Evolutionary conservation across 2,797 vertebrate species (phyloP).

Genomic region (Mus minutoides): DNA sequence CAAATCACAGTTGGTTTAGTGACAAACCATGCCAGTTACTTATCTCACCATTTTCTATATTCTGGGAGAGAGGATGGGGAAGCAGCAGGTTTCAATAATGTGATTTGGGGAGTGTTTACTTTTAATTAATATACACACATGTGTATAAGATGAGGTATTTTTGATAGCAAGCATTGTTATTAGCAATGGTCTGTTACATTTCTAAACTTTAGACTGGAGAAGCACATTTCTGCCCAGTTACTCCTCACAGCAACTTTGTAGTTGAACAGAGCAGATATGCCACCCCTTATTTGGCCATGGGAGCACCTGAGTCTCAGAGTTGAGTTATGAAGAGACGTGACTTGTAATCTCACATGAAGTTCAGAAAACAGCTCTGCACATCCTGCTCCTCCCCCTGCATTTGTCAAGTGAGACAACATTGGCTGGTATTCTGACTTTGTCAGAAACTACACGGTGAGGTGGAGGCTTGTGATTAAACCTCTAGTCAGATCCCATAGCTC

Average conservation of each 20-base stretch:
- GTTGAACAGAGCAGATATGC: not conserved
- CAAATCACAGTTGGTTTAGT: not conserved
- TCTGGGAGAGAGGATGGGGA: not conserved
- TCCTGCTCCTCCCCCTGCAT: not conserved
- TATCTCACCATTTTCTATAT: not conserved
- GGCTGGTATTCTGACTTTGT: not conserved
- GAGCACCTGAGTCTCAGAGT: not conserved
- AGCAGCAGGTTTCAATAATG: not conserved
- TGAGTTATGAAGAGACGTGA: not conserved
- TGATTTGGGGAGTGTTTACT: constrained; percentile 4
- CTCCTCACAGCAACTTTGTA: not conserved
- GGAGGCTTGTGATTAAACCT: not conserved
- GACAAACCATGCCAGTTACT: not conserved
- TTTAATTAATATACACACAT: not conserved
- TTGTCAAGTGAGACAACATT: not conserved
- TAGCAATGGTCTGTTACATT: not conserved
- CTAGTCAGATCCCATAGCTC: not conserved
- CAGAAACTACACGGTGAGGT: not conserved
- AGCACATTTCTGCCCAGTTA: not conserved
- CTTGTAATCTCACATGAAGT: not conserved
- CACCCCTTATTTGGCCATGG: not conserved
- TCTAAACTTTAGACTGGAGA: not conserved
- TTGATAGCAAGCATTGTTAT: not conserved
- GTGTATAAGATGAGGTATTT: not conserved
- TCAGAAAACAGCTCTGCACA: not conserved